Evolutionary conservation across 2,888 invertebrate genomes (phyloP), one percentile per base, ranked within the genome.

Genomic region (Zaprionus obscuricornis): DNA sequence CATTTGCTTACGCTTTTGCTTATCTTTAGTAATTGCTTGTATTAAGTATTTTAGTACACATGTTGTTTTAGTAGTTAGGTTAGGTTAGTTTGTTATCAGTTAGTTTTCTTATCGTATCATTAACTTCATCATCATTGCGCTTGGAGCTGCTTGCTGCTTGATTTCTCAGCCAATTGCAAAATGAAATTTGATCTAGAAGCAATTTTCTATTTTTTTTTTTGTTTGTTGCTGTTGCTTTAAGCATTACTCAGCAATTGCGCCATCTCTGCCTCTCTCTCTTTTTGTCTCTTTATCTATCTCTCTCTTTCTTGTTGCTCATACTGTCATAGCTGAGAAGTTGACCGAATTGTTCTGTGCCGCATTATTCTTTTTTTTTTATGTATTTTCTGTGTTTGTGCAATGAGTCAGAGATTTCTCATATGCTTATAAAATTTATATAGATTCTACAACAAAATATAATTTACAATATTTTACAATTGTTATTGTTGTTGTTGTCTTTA

Each of bases 61-160:
- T n/a, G 13, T 17, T 26, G 14, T 40, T 26, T 43, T 29, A 26
- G 40, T 66, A 51, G 73, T 74, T 74, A 64, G 74, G 69, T 66
- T 52, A 69, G 73, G 66, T 73, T 74, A 59, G 54, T 68, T 67
- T 75, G 66, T 60, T 68, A 75, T 75, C 72, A 49, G 46, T 50
- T n/a, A n/a, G n/a, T n/a, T n/a, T n/a, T n/a, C n/a, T n/a, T n/a
- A n/a, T n/a, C n/a, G n/a, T n/a, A n/a, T n/a, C n/a, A n/a, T n/a
- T n/a, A n/a, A n/a, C n/a, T n/a, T n/a, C n/a, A n/a, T n/a, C n/a
- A n/a, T n/a, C n/a, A n/a, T n/a, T n/a, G n/a, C n/a, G n/a, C n/a
- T n/a, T n/a, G n/a, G n/a, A n/a, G n/a, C n/a, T n/a, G n/a, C n/a
- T n/a, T n/a, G n/a, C n/a, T n/a, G n/a, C n/a, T n/a, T n/a, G n/a